Evolutionary conservation across 2,888 invertebrate species (phyloP), one percentile per base, ranked within the genome.

Genomic region (Drosophila anceps): DNA sequence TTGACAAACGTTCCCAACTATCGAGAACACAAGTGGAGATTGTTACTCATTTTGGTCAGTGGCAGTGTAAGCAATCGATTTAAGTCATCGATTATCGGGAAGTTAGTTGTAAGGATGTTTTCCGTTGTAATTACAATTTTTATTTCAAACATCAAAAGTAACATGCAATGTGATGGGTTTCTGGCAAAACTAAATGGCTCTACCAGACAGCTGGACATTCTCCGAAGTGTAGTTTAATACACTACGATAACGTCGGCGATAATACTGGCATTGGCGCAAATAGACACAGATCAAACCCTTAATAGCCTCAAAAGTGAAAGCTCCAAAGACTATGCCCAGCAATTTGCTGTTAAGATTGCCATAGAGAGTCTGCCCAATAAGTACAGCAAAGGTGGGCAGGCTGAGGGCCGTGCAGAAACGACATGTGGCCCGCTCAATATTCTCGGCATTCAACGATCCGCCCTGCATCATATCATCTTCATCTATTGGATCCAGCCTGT

Each of bases 261-360:
- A 58, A 29, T 71, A 77, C 12, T 69, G 69, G n/a, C 73, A 76
- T 9, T 79, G 90, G 0, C 76, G 67, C 15, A 86, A 24, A 33
- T 79, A 89, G 9, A 81, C 50, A 7, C 68, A 65, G 29, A 71
- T 48, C 39, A 88, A 18, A 1, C 79, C 88, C 60, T 88, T 88
- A 57, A 72, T 37, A 0, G 54, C 69, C 55, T 81, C 66, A 44
- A 73, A 86, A 7, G 88, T 79, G n/a, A 89, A 9, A 0, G 88
- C 88, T 18, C 86, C 86, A 18, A 86, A 18, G 0, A 51, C 27
- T 5, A 82, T 57, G 62, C 68, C 55, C 10, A 73, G 10, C 1
- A 69, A 7, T 27, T 58, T 75, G 62, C 58, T 79, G 7, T 57
- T 41, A 6, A 72, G 6, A 13, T 55, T 62, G 8, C 64, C 50